Base-by-base conservation (phyloP, 1,140 invertebrate genomes). In the Drosophila ogumai region DNA sequence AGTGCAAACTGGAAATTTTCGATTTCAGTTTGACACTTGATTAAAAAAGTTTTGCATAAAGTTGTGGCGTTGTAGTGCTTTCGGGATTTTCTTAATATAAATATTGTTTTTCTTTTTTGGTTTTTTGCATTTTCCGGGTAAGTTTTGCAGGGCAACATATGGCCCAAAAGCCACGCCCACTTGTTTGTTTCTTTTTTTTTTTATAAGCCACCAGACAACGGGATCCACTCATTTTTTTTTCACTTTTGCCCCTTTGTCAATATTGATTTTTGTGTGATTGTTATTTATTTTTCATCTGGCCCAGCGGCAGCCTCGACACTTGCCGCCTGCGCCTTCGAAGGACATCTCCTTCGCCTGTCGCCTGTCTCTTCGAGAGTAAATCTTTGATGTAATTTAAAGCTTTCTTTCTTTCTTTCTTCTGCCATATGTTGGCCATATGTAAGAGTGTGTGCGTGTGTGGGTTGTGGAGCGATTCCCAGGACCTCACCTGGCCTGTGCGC, bases 201-300 rank as follows among this genome's bases (percentile, higher is more conserved):
- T 77, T 68, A 43, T 41, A 31, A 52, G 31, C 47, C 49, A 38
- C 55, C 68, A 54, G 43, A 49, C 44, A 22, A 43, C 49, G 49
- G 31, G 6, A 22, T 34, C 40, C 38, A 31, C 19, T 38, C n/a
- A 15, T 38, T 54, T 63, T 66, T n/a, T 65, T 50, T 32, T 50
- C 41, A n/a, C 22, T 40, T 36, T 34, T 41, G 40, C 43, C 43
- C 59, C 59, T 57, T 79, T 79, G 82, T 86, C 82, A 86, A 86
- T 86, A 86, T 86, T 86, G 82, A 86, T 86, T 86, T 86, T 86
- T 75, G 63, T 86, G 60, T 86, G 82, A 86, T 86, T 86, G 82
- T 86, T 86, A 86, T 86, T 86, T 86, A 86, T 86, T 86, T 86
- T 86, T 84, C 81, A 81, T 86, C 75, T 75, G 73, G 71, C 79